Conservation (phyloP, 2,797 vertebrate species). For the Gobionotothen gibberifrons region DNA sequence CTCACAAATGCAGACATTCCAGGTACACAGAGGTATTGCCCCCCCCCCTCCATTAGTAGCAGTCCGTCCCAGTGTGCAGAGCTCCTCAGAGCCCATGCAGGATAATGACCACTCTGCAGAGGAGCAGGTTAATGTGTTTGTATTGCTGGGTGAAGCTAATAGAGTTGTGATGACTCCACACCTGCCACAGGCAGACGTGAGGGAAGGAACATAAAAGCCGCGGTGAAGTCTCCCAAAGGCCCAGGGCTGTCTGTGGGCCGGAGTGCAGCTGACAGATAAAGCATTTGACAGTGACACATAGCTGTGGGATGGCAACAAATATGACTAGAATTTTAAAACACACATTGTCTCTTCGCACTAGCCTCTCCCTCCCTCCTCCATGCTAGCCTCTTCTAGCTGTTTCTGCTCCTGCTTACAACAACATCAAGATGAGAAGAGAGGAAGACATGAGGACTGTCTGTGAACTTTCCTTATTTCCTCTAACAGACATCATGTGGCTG, state of each 20-base stretch:
- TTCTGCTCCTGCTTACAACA: conserved; percentile 50
- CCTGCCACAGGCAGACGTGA: conserved; percentile 74
- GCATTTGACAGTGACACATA: conserved; percentile 85
- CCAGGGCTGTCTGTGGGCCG: conserved; percentile 80
- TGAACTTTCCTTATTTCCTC: conserved; percentile 61
- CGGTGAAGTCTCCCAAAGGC: conserved; percentile 82
- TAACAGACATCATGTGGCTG: conserved; percentile 52
- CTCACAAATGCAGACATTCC: neutral
- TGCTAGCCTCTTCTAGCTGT: conserved; percentile 15
- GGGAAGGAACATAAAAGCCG: conserved; percentile 51
- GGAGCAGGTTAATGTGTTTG: conserved; percentile 85
- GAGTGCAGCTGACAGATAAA: conserved; percentile 85
- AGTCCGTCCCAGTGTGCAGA: conserved; percentile 43
- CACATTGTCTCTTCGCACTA: conserved; percentile 45
- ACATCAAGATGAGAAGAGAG: conserved; percentile 47
- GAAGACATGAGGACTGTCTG: conserved; percentile 55
- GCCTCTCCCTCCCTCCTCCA: conserved; percentile 8
- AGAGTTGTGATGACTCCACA: conserved; percentile 86
- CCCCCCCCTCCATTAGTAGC: conserved; percentile 65
- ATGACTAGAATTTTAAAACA: conserved; percentile 81
- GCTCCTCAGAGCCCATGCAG: conserved; percentile 60
- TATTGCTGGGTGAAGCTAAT: conserved; percentile 85
- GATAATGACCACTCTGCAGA: conserved; percentile 80
- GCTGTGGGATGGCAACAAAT: conserved; percentile 80
- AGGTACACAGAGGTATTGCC: neutral